Percentiles rank a stretch among this genome's conserved stretches.
These are phyloP conservation scores for Elysia chlorotica DNA, from an alignment of 1,140 invertebrate species.

Conservation along the genomic window DNA sequence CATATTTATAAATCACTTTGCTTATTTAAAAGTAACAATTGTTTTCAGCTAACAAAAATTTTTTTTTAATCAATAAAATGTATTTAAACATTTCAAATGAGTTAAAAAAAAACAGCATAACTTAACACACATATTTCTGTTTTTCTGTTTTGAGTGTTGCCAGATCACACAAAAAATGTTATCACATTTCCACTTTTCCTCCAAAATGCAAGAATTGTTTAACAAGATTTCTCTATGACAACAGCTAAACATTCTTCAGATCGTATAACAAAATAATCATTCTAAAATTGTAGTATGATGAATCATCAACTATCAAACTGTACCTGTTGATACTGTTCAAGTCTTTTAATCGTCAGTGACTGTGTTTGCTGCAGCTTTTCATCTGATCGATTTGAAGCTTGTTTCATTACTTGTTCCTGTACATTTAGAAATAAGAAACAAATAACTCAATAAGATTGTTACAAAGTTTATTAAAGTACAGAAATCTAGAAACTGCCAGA, in stretches of 20 bases:
- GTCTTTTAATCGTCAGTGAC: slow-evolving; percentile 85
- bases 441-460: background rate
- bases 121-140: too few species aligned
- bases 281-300: background rate
- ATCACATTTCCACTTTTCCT: background rate
- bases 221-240: background rate
- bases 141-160: too few species aligned
- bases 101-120: too few species aligned
- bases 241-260: background rate
- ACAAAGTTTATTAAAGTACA: background rate
- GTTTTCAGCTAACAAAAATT: too few species aligned
- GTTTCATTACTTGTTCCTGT: slow-evolving; percentile 47
- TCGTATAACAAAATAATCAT: background rate
- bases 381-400: slow-evolving; percentile 63
- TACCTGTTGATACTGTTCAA: slow-evolving; percentile 78
- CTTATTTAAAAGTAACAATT: too few species aligned
- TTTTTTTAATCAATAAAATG: too few species aligned
- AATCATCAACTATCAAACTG: background rate
- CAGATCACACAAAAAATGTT: too few species aligned
- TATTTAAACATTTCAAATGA: too few species aligned
- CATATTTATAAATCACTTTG: too few species aligned
- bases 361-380: slow-evolving; percentile 91
- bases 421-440: slow-evolving; percentile 11
- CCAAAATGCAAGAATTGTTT: background rate
- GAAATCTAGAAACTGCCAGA: background rate